Evolutionary conservation across 2,888 invertebrate species (phyloP).

Genomic region (Hirtodrosophila histrioides): DNA sequence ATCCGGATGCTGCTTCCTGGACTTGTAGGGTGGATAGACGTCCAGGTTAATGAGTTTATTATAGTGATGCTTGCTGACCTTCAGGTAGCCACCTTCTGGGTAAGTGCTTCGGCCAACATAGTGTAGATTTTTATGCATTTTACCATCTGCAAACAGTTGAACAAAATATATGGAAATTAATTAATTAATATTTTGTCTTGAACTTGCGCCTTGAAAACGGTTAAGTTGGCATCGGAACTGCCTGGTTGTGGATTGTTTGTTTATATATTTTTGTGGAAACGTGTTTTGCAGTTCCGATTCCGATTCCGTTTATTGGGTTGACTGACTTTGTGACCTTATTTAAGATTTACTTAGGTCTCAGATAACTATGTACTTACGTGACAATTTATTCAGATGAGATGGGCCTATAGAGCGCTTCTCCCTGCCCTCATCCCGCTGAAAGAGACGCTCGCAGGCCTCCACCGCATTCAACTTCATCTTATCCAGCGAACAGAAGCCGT

Average conservation of each 20-base stretch:
- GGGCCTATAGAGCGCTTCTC: constrained; percentile 73
- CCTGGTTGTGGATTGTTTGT: constrained; percentile 35
- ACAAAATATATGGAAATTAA: constrained; percentile 11
- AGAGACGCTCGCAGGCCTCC: constrained; percentile 82
- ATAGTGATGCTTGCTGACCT: constrained; percentile 76
- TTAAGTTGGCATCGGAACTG: constrained; percentile 62
- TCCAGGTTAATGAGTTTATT: constrained; percentile 72
- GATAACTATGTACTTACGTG: constrained; percentile 71
- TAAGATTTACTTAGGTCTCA: neutral
- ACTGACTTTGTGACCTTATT: constrained; percentile 81
- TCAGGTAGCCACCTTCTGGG: constrained; percentile 82
- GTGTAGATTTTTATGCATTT: constrained; percentile 66
- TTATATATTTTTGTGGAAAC: constrained; percentile 16
- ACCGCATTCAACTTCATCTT: constrained; percentile 81
- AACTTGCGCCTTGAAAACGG: constrained; percentile 73
- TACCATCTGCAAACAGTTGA: constrained; percentile 70
- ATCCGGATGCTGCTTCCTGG: constrained; percentile 67
- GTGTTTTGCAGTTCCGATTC: constrained; percentile 57
- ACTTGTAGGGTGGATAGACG: constrained; percentile 80
- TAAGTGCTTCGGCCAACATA: constrained; percentile 77
- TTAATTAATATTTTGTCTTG: constrained; percentile 44
- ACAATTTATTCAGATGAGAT: constrained; percentile 51
- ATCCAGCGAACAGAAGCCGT: constrained; percentile 80
- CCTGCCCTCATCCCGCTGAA: constrained; percentile 74
- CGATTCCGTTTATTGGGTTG: constrained; percentile 60